These are phyloP conservation scores for Ephydatia muelleri DNA, from an alignment of 37 sponge, comb jelly and placozoan genomes.

Conservation along the genomic window DNA sequence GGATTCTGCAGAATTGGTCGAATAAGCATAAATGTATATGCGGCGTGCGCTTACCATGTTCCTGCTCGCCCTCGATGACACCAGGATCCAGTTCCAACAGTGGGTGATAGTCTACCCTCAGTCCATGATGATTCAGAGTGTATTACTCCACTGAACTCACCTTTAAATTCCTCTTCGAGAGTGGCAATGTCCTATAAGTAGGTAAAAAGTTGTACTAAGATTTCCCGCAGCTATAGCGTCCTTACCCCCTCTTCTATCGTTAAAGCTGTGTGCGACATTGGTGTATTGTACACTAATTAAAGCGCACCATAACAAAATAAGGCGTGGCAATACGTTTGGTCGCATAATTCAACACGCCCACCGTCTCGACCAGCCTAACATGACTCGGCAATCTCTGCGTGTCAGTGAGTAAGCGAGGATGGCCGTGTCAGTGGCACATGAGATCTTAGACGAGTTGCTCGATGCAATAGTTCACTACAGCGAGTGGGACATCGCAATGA, in stretches of 20 bases:
- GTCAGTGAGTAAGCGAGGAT: background rate
- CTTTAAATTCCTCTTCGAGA: background rate
- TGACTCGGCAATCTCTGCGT: no score
- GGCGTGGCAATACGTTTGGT: no score
- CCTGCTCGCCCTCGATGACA: background rate
- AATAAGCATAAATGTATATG: background rate
- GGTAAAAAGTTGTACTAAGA: background rate
- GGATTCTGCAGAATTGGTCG: background rate
- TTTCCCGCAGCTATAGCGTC: background rate
- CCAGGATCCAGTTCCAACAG: background rate
- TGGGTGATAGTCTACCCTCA: background rate
- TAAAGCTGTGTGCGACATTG: background rate
- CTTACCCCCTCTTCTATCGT: conserved; percentile 5
- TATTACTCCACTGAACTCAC: background rate
- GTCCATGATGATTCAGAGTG: background rate
- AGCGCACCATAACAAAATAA: background rate
- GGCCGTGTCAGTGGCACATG: background rate
- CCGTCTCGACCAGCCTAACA: no score
- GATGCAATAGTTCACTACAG: background rate
- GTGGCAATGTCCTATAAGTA: background rate
- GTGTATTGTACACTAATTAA: background rate
- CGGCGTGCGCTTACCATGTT: background rate
- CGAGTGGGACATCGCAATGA: background rate
- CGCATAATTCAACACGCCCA: no score
- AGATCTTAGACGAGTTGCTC: background rate